A percentile compares a stretch with the other conserved stretches of the same genome.
Conservation (phyloP, 2,113 vertebrate species). For the Sapayoa aenigma region DNA sequence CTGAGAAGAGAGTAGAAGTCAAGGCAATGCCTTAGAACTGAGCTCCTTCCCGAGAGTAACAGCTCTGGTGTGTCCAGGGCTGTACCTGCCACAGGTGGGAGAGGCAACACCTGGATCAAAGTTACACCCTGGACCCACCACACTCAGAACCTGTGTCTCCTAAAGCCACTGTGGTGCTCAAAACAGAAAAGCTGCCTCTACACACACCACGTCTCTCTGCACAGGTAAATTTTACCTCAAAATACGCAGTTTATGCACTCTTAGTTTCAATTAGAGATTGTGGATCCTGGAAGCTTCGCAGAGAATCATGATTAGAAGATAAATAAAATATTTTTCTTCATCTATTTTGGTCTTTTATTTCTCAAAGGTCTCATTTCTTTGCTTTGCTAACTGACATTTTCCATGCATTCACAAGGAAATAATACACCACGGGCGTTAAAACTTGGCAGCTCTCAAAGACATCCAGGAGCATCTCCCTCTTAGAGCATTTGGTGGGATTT, state of each 20-base stretch:
- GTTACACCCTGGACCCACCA: rapidly evolving
- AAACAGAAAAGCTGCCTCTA: not conserved
- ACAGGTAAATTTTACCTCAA: not conserved
- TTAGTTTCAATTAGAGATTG: not conserved
- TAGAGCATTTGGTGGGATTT: not conserved
- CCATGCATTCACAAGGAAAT: not conserved
- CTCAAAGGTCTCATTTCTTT: not conserved
- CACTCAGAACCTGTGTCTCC: not conserved
- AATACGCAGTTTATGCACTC: not conserved
- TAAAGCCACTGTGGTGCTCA: not conserved
- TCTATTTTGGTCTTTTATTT: not conserved
- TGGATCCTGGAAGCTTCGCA: not conserved
- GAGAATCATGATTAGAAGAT: not conserved
- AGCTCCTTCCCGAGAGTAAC: not conserved
- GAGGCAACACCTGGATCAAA: not conserved
- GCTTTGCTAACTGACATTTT: not conserved
- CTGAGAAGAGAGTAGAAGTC: not conserved
- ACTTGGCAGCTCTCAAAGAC: not conserved
- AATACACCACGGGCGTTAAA: not conserved
- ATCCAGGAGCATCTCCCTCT: not conserved
- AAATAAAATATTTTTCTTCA: not conserved
- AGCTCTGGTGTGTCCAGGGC: rapidly evolving
- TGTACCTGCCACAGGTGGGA: not conserved
- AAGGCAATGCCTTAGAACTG: not conserved
- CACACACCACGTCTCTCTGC: not conserved